Evolutionary conservation across 2,888 invertebrate genomes (phyloP), one percentile per base, ranked within the genome.

Genomic region (Hemistola chrysoprasaria): DNA sequence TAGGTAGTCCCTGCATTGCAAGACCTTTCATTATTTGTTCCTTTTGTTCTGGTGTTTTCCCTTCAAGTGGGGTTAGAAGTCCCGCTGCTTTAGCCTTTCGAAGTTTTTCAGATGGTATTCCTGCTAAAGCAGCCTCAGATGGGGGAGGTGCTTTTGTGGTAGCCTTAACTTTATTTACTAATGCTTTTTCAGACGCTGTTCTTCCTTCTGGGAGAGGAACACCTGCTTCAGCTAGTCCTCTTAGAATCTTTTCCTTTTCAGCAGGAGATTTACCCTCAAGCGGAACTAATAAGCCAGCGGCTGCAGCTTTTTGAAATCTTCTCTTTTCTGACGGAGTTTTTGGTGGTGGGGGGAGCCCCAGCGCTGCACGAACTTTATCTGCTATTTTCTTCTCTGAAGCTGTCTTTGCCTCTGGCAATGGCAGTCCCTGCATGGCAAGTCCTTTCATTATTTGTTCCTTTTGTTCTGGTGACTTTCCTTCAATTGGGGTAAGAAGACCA

Each of bases 21-120:
- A 46, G 65, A 9, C 66, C 30, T 27, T 42, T 53, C 11, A 65
- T 9, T 11, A 62, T 59, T 31, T 57, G 56, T 49, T 62, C 59
- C 42, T 62, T 63, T 28, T 61, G 43, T 22, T 43, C 30, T 11
- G 44, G 42, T 1, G 54, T 35, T 45, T 66, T 59, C 3, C 59
- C 62, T 40, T 49, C 37, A 24, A 65, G 33, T 10, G 64, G 57
- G 1, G 57, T 56, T 1, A 64, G 0, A 0, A 59, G 10, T 2
- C 62, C 66, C 8, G 55, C 58, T 2, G 58, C 56, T 50, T 58
- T 63, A 0, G 59, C 37, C 9, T 33, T 37, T n/a, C 32, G 23
- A 6, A 43, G 3, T 38, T 56, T 60, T 26, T 56, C 55, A 1
- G 54, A 44, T 10, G 45, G 28, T 36, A 37, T 37, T 34, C 27